Conservation (phyloP, 2,888 invertebrate genomes). For the Tinea pellionella region DNA sequence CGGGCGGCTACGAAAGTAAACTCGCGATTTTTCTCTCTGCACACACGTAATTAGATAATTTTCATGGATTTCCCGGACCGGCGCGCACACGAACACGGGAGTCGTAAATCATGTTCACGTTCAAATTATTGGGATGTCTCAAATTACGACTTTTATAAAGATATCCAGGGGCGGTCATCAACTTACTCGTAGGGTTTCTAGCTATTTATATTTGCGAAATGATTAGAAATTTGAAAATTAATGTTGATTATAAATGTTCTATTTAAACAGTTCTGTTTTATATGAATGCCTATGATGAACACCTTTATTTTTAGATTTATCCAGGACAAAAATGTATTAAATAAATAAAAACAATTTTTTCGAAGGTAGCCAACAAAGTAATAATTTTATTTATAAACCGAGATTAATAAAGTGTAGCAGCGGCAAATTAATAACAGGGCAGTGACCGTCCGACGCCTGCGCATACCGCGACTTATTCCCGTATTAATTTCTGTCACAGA, state of each 20-base stretch:
- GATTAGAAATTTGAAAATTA: too few relatives aligned
- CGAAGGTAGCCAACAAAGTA: slow-evolving; percentile 12
- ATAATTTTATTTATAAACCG: slow-evolving; percentile 33
- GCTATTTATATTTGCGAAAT: too few relatives aligned
- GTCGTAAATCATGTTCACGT: slow-evolving; percentile 14
- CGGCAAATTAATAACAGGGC: slow-evolving; percentile 43
- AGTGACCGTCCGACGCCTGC: slow-evolving; percentile 27
- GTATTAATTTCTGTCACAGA: slow-evolving; percentile 65
- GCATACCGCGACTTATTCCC: slow-evolving; percentile 37
- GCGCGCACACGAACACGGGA: slow-evolving; percentile 15
- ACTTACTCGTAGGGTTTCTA: background rate
- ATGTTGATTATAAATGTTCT: too few relatives aligned
- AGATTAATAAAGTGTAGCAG: slow-evolving; percentile 47
- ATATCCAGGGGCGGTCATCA: background rate
- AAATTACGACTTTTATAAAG: background rate
- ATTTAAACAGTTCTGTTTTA: too few relatives aligned
- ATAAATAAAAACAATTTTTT: too few relatives aligned
- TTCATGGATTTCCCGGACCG: slow-evolving; percentile 41
- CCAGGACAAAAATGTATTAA: too few relatives aligned
- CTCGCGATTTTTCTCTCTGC: slow-evolving; percentile 62
- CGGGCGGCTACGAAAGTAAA: slow-evolving; percentile 63
- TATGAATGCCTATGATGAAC: too few relatives aligned
- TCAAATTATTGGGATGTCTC: slow-evolving; percentile 12
- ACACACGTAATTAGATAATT: slow-evolving; percentile 67
- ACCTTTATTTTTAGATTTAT: too few relatives aligned